A percentile compares a stretch with the other conserved stretches of the same genome.
These are phyloP conservation scores for Callimorpha dominula DNA, from an alignment of 2,888 invertebrate species.

Conservation along the genomic window DNA sequence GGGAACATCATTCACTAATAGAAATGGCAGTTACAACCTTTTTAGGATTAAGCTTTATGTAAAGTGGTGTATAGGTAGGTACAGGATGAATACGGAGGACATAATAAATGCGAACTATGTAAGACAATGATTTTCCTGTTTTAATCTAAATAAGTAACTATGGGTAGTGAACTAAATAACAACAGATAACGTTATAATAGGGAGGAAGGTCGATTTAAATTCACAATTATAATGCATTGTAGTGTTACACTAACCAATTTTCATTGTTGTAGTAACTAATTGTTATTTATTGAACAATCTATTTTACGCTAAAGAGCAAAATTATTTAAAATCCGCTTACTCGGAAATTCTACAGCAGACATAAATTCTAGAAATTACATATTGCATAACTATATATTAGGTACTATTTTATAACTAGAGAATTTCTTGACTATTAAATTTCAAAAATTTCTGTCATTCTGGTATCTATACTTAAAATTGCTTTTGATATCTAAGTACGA, in stretches of 20 bases:
- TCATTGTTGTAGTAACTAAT: not conserved
- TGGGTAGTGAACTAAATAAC: conserved; percentile 32
- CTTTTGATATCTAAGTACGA: too few species aligned
- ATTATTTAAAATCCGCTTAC: not conserved
- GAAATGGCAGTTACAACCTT: conserved; percentile 20
- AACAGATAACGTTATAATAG: conserved; percentile 6
- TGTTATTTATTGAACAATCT: too few species aligned
- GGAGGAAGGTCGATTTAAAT: not conserved
- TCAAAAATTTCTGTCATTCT: too few species aligned
- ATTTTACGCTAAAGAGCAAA: not conserved
- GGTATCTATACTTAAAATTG: too few species aligned
- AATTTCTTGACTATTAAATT: too few species aligned
- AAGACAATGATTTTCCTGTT: conserved; percentile 61
- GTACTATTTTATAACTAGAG: too few species aligned
- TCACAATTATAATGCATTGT: too few species aligned
- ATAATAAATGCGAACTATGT: not conserved
- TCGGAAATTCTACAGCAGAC: too few species aligned
- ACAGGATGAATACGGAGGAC: not conserved
- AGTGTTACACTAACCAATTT: not conserved
- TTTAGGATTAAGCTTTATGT: conserved; percentile 5
- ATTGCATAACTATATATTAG: too few species aligned
- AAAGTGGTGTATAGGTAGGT: not conserved
- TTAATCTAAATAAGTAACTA: conserved; percentile 35
- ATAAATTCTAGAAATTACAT: not conserved
- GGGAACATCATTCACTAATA: conserved; percentile 58